phyloP scores from a whole-genome alignment of 2,113 vertebrate genomes.

The Daubentonia madagascariensis region DNA sequence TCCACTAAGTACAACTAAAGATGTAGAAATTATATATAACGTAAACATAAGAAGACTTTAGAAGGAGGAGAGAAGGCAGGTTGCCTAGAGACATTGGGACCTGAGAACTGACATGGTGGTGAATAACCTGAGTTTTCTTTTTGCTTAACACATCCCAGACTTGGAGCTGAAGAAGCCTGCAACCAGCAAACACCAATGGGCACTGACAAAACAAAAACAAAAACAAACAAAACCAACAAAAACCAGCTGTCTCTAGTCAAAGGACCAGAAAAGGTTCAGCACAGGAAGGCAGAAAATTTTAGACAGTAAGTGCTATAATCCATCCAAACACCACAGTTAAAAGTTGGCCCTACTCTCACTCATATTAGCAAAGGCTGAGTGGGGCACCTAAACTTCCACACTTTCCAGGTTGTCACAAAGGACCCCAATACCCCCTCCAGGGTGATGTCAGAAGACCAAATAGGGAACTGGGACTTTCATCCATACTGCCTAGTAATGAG shows the following conservation, averaged over 20 bases:
- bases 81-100: not conserved
- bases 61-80: not conserved
- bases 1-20: not conserved
- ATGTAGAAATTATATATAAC: not conserved
- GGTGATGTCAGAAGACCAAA: not conserved
- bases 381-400: not conserved
- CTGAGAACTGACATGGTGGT: not conserved
- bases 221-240: not conserved
- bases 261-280: not conserved
- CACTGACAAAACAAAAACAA: not conserved
- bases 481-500: not conserved
- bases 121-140: not conserved
- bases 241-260: not conserved
- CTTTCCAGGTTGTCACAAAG: not conserved
- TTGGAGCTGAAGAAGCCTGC: not conserved
- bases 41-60: not conserved
- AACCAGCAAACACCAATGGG: not conserved
- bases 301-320: not conserved
- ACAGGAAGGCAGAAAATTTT: not conserved
- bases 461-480: not conserved
- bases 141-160: not conserved
- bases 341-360: not conserved
- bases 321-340: not conserved
- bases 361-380: not conserved
- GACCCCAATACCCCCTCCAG: not conserved